Conservation (phyloP, 2,797 vertebrate genomes). For the Cygnus olor region DNA sequence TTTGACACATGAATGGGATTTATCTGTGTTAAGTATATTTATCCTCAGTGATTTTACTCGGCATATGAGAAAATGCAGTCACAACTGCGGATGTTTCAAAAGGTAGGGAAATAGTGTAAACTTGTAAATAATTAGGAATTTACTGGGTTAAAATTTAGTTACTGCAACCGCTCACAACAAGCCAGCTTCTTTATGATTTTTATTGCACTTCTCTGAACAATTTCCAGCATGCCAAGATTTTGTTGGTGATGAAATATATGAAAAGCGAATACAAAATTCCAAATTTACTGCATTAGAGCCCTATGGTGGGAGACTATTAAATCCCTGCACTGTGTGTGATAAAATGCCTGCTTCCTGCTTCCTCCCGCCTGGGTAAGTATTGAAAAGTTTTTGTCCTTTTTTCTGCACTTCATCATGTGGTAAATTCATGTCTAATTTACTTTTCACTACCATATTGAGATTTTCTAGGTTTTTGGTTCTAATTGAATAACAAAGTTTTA, state of each 20-base stretch:
- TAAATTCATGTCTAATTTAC: neutral
- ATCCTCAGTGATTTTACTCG: neutral
- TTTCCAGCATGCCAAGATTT: neutral
- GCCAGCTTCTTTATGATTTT: neutral
- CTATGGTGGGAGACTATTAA: neutral
- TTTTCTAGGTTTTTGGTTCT: neutral
- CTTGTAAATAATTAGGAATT: neutral
- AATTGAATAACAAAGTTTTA: slow-evolving; percentile 10
- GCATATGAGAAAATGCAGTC: neutral
- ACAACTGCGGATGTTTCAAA: neutral
- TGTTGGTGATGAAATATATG: neutral
- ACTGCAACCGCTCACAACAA: neutral
- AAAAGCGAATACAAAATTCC: neutral
- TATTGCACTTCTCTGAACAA: neutral
- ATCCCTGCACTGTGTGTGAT: neutral
- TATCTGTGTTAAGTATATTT: neutral
- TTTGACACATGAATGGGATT: neutral
- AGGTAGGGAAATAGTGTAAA: neutral
- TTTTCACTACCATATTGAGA: neutral
- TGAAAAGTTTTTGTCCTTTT: neutral
- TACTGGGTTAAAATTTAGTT: neutral
- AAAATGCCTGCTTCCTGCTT: neutral
- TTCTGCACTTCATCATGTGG: neutral
- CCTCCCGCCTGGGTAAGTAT: neutral
- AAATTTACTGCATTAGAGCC: neutral